Evolutionary conservation across 2,113 vertebrate species (phyloP), one percentile per base, ranked within the genome.

Genomic region (Actenoides lindsayi): DNA sequence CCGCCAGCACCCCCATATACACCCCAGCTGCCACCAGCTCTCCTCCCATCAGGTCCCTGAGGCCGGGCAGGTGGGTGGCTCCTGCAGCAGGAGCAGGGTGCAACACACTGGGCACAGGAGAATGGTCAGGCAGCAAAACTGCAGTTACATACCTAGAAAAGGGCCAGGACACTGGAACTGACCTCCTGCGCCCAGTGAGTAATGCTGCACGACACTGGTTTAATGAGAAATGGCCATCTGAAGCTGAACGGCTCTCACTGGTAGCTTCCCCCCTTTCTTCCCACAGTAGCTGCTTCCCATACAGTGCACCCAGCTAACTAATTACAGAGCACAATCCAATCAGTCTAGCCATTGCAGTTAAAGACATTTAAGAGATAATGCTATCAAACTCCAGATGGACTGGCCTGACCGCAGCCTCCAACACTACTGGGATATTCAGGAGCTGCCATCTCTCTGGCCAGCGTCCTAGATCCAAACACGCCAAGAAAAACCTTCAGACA

Each of bases 301-400:
- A 59, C 46, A 4, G 75, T 3, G 19, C 68, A 67, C 81, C 64
- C 85, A 82, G 94, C 90, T 96, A 96, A 93, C 90, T 96, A 94
- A 92, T 96, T 92, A 94, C 71, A 77, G 68, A 89, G 76, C 64
- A 70, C 92, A 92, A 86, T 95, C 93, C 94, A 95, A 96, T 95
- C 93, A 96, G 76, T 62, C 88, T n/a, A 68, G 73, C 76, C 83
- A 96, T 89, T 96, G 87, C 73, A 70, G 56, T 83, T 78, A 78
- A 94, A 92, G 73, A 86, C 60, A 4, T 95, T 95, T 96, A 92
- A 94, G 88, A 88, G 92, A 90, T 95, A 95, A 96, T 93, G 76
- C 86, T 86, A 81, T 75, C 68, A 94, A 83, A 74, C 85, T 88
- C 90, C 96, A 95, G 88, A 90, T 77, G 60, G 93, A 80, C 88